Percentiles rank a stretch among this genome's conserved stretches.
These are phyloP conservation scores for Gallinago jamesoni DNA, from an alignment of 2,113 vertebrate species.

Conservation along the genomic window DNA sequence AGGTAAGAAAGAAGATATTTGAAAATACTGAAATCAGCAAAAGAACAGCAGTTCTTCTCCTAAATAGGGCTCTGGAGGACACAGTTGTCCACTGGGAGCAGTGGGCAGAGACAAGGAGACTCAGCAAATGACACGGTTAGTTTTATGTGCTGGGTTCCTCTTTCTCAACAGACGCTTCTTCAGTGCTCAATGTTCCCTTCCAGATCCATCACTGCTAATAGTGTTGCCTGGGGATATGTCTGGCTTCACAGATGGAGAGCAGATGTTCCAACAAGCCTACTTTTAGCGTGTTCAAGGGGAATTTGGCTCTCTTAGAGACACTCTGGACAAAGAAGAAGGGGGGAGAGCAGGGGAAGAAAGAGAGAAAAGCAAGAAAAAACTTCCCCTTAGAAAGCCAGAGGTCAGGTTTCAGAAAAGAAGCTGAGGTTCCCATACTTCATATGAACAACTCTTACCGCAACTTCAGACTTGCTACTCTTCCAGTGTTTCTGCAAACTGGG, in stretches of 20 bases:
- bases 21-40: not conserved
- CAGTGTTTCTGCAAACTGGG: not conserved
- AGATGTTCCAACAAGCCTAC: constrained; percentile 59
- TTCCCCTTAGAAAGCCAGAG: not conserved
- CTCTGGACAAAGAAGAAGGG: not conserved
- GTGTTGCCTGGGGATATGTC: constrained; percentile 33
- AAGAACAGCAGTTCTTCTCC: not conserved
- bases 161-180: constrained; percentile 36
- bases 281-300: not conserved
- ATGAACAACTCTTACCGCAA: not conserved
- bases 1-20: not conserved
- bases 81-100: not conserved
- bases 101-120: not conserved
- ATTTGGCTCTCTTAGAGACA: constrained; percentile 7
- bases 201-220: constrained; percentile 25
- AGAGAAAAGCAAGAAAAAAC: not conserved
- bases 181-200: not conserved
- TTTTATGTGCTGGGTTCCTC: not conserved
- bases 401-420: not conserved
- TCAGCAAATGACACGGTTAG: not conserved
- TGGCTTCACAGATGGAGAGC: constrained; percentile 54
- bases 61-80: not conserved
- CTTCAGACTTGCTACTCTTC: not conserved
- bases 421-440: not conserved
- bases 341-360: not conserved